Evolutionary conservation across 1,140 invertebrate species (phyloP).

Genomic region (Agrypnia vestita): DNA sequence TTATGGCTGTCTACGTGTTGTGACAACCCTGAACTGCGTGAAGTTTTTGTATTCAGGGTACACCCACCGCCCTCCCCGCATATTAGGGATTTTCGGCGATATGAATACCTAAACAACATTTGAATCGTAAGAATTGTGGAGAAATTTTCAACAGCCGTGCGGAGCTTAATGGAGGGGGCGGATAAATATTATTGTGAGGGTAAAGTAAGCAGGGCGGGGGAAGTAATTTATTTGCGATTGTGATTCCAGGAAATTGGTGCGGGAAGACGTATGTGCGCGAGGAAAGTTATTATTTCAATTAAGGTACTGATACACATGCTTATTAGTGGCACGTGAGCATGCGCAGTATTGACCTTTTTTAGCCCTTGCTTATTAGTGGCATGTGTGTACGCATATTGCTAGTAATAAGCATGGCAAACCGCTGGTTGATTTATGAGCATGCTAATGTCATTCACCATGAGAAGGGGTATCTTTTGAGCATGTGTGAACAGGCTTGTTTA

Average conservation of each 20-base stretch:
- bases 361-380: too few species aligned
- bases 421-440: too few species aligned
- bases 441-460: too few species aligned
- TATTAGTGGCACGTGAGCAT: too few species aligned
- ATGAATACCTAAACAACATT: slow-evolving; percentile 22
- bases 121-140: slow-evolving; percentile 13
- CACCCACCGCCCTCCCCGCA: slow-evolving; percentile 6
- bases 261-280: too few species aligned
- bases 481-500: too few species aligned
- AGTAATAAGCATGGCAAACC: too few species aligned
- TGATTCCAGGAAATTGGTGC: background rate
- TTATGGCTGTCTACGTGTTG: background rate
- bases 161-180: background rate
- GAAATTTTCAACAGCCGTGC: slow-evolving; percentile 15
- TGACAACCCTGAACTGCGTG: background rate
- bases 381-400: too few species aligned
- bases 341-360: too few species aligned
- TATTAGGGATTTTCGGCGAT: slow-evolving; percentile 24
- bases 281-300: too few species aligned
- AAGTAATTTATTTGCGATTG: background rate
- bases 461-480: too few species aligned
- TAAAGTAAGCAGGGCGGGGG: background rate
- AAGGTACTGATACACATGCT: too few species aligned
- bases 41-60: slow-evolving; percentile 11
- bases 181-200: background rate